phyloP scores from a whole-genome alignment of 2,113 vertebrate genomes.

The Oryzias woworae region DNA sequence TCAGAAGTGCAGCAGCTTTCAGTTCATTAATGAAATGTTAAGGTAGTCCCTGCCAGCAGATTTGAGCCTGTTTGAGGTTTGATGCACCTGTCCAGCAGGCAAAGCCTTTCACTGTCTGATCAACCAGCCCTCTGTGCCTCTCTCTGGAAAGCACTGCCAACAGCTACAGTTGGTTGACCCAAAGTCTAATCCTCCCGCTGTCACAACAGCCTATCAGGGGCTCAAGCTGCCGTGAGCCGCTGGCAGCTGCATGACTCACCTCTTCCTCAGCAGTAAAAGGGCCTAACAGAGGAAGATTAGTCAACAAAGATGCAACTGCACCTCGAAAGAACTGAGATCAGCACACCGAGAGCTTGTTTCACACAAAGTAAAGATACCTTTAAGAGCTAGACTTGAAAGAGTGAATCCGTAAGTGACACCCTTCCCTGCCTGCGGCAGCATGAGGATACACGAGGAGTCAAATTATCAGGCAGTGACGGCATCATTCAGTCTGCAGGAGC shows the following conservation, averaged over 20 bases:
- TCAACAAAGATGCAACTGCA: conserved; percentile 7
- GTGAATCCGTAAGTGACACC: neutral
- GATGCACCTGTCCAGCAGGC: conserved; percentile 29
- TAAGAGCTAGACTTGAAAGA: neutral
- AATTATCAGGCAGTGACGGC: no score
- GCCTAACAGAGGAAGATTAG: conserved; percentile 33
- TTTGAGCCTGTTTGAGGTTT: conserved; percentile 9
- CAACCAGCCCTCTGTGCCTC: conserved; percentile 29
- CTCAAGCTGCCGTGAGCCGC: conserved; percentile 34
- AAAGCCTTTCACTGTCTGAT: conserved; percentile 42
- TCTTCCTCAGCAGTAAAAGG: conserved; percentile 16
- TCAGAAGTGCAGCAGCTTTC: neutral
- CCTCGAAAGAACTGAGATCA: conserved; percentile 6
- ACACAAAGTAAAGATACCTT: neutral
- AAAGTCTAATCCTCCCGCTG: conserved; percentile 57
- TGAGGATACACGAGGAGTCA: no score
- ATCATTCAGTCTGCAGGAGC: no score
- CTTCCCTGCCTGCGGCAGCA: neutral
- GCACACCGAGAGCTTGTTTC: neutral
- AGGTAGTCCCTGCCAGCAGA: conserved; percentile 7
- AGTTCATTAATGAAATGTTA: neutral
- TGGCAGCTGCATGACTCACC: conserved; percentile 4
- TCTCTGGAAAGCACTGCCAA: conserved; percentile 34
- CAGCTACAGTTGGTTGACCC: conserved; percentile 38
- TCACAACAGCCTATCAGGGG: conserved; percentile 49